Evolutionary conservation across 1,140 invertebrate genomes (phyloP).

Genomic region (Glomeris maerens): DNA sequence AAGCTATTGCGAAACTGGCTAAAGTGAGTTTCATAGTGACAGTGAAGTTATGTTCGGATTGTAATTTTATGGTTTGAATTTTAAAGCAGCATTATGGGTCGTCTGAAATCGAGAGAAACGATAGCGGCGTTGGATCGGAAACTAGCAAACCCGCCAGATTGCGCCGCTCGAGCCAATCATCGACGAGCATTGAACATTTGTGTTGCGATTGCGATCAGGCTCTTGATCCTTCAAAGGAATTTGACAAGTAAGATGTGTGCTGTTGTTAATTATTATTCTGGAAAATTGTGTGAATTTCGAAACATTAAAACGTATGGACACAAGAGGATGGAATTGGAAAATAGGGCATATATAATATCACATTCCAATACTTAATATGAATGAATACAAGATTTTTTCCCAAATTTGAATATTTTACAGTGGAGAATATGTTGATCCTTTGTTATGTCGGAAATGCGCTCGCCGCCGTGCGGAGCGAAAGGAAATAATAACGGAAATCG

Average conservation of each 20-base stretch:
- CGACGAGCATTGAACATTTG: constrained; percentile 13
- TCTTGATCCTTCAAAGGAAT: not conserved
- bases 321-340: constrained; percentile 17
- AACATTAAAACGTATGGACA: not conserved
- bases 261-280: constrained; percentile 4
- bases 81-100: no score
- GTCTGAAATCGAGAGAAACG: constrained; percentile 65
- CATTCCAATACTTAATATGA: no score
- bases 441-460: constrained; percentile 68
- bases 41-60: constrained; percentile 18
- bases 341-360: no score
- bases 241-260: not conserved
- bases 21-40: constrained; percentile 19
- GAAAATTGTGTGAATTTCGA: no score
- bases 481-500: constrained; percentile 88
- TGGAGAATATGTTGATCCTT: constrained; percentile 14
- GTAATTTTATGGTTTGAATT: no score
- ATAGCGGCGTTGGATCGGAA: constrained; percentile 84
- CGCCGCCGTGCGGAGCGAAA: constrained; percentile 76
- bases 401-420: constrained; percentile 37
- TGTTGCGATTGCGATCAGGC: constrained; percentile 61
- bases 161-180: constrained; percentile 12
- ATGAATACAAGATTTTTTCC: no score
- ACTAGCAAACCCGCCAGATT: constrained; percentile 57
- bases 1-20: constrained; percentile 12